phyloP scores from a whole-genome alignment of 2,113 vertebrate genomes.

The Saguinus midas region DNA sequence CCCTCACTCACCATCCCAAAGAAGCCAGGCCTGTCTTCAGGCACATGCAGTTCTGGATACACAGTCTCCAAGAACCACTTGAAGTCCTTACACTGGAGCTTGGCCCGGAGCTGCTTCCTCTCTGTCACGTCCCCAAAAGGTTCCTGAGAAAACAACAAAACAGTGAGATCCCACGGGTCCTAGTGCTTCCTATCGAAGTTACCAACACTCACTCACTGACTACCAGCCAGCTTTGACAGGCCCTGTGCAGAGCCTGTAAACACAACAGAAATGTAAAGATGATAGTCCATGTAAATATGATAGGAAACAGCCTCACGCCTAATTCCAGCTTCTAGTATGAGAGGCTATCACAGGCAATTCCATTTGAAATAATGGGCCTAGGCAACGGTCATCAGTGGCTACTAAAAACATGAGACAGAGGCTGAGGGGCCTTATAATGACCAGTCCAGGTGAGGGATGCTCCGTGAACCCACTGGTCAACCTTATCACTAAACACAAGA shows the following conservation, averaged over 20 bases:
- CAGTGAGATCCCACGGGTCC: not conserved
- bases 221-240: not conserved
- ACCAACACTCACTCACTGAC: rapidly evolving
- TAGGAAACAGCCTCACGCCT: not conserved
- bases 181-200: not conserved
- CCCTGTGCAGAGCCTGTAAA: not conserved
- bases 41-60: slow-evolving; percentile 93
- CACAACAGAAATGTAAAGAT: no score
- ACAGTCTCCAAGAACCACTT: slow-evolving; percentile 95
- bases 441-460: no score
- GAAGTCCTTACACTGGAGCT: slow-evolving; percentile 93
- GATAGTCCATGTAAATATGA: no score
- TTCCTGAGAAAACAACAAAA: slow-evolving; percentile 84
- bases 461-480: not conserved
- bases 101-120: slow-evolving; percentile 87
- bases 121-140: slow-evolving; percentile 95
- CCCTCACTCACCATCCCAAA: slow-evolving; percentile 94
- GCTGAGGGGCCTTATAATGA: rapidly evolving
- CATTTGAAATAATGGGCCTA: not conserved
- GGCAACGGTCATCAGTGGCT: no score
- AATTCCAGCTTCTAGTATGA: no score
- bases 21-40: slow-evolving; percentile 91
- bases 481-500: not conserved
- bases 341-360: not conserved
- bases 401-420: no score